Evolutionary conservation across 2,888 invertebrate species (phyloP), one percentile per base, ranked within the genome.

Genomic region (Drosophila tripunctata): DNA sequence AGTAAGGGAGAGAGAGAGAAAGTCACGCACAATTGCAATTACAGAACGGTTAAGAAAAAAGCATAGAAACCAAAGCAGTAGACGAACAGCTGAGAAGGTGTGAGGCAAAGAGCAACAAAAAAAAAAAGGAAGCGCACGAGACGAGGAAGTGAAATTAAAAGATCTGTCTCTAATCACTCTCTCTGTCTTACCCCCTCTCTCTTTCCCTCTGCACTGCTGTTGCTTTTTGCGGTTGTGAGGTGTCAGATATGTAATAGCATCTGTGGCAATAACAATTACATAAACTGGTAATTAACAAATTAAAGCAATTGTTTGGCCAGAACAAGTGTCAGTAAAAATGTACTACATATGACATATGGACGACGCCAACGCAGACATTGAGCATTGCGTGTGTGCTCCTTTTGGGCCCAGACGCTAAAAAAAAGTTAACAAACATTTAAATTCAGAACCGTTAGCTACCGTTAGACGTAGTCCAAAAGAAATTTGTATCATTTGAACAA

Each of bases 71-170:
- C 15, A 30, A 44, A 7, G 85, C 88, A 77, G 83, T 84, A 75
- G 81, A 55, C 52, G 63, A 81, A 81, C 81, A 81, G 81, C 81
- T 81, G 81, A 81, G 65, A 51, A 58, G 64, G 78, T 75, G 76
- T 52, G 66, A 65, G 51, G 14, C 22, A 24, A 4, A 40, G 36
- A 10, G 7, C 6, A 3, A 15, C 14, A 15, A 15, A 36, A 4
- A 12, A 5, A 6, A 17, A 12, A 21, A 51, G 52, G 57, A 55
- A 61, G 64, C 44, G 68, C 85, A 81, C 66, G 75, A 74, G 85
- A 48, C 2, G 60, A 65, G 85, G 84, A 75, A 68, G 45, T 64
- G 52, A 57, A 85, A 63, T 60, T 51, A 52, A 31, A 57, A 43
- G 62, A 70, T 36, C 50, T 12, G 8, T 27, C 27, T n/a, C 19